Evolutionary conservation across 2,888 invertebrate genomes (phyloP).

Genomic region (Eustalomyia histrio): DNA sequence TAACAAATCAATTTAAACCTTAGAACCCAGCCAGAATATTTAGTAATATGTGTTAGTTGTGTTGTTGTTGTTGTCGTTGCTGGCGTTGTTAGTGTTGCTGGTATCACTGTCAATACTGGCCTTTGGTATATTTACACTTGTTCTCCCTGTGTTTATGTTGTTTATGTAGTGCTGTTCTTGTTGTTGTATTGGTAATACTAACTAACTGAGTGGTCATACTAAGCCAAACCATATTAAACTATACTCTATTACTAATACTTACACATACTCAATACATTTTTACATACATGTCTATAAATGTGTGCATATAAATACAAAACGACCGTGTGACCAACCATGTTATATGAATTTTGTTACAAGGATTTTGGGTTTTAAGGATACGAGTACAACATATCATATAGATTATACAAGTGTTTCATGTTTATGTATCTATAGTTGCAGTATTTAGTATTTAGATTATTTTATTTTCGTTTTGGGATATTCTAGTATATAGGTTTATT

Average conservation of each 20-base stretch:
- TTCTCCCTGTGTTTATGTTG: neutral
- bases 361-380: conserved; percentile 43
- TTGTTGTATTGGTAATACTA: conserved; percentile 44
- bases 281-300: neutral
- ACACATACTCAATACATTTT: conserved; percentile 11
- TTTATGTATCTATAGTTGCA: conserved; percentile 44
- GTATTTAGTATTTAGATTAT: conserved; percentile 14
- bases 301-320: neutral
- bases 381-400: conserved; percentile 19
- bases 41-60: neutral
- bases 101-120: conserved; percentile 54
- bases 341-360: conserved; percentile 39
- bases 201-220: conserved; percentile 43
- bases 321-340: neutral
- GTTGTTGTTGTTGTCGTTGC: conserved; percentile 54
- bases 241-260: conserved; percentile 15
- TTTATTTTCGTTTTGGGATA: conserved; percentile 25
- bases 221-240: conserved; percentile 33
- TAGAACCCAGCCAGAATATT: conserved; percentile 36
- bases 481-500: conserved; percentile 21
- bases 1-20: conserved; percentile 35
- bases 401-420: conserved; percentile 47
- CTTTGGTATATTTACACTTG: conserved; percentile 55
- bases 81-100: conserved; percentile 45
- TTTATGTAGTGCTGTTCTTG: conserved; percentile 22